These are phyloP conservation scores for Ctenosaura bakeri DNA, from an alignment of 2,797 vertebrate genomes.

Conservation along the genomic window DNA sequence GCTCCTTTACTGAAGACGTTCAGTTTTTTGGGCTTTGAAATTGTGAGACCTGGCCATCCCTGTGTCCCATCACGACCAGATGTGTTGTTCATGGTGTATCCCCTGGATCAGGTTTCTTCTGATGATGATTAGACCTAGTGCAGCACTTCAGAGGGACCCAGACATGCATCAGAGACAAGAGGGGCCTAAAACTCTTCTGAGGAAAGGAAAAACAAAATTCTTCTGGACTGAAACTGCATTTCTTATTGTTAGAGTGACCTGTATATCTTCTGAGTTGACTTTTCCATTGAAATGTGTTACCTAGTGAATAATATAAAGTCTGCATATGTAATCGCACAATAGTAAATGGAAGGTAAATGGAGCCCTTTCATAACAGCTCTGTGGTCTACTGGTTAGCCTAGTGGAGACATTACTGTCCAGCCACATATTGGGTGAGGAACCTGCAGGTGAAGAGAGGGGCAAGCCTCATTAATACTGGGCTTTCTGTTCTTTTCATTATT, in stretches of 20 bases:
- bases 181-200: conserved; percentile 66
- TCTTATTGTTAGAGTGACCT: conserved; percentile 79
- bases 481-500: background rate
- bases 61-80: conserved; percentile 89
- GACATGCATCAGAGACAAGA: conserved; percentile 70
- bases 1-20: conserved; percentile 93
- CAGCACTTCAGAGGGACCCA: conserved; percentile 67
- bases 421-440: background rate
- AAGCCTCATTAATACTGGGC: conserved; percentile 26
- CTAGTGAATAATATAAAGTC: conserved; percentile 83
- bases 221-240: conserved; percentile 73
- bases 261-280: conserved; percentile 80
- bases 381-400: conserved; percentile 68
- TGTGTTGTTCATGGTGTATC: conserved; percentile 94
- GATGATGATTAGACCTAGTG: conserved; percentile 83
- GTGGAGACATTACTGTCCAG: conserved; percentile 48
- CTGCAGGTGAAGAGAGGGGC: background rate
- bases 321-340: conserved; percentile 70
- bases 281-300: conserved; percentile 80
- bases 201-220: conserved; percentile 72
- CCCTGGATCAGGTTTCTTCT: conserved; percentile 90
- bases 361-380: conserved; percentile 76
- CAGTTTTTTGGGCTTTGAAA: conserved; percentile 95
- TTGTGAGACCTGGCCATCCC: conserved; percentile 92
- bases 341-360: conserved; percentile 82